Conservation (phyloP, 2,888 invertebrate species). For the Lasioglossum morio region DNA sequence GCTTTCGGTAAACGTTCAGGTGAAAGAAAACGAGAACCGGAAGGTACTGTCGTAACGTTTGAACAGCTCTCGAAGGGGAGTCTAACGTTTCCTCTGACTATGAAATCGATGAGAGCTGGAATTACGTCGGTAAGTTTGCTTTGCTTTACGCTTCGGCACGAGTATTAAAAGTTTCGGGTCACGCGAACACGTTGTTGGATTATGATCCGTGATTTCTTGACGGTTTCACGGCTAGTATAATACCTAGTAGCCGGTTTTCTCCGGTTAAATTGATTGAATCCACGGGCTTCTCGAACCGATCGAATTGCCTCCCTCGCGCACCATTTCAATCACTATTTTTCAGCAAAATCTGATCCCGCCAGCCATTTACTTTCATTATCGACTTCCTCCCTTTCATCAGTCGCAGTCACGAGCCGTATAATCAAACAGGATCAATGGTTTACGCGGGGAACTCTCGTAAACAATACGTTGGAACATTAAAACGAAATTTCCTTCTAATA, state of each 20-base stretch:
- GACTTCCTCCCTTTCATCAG: not conserved
- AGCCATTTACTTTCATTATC: not conserved
- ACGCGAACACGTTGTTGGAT: conserved; percentile 65
- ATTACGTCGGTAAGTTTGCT: conserved; percentile 68
- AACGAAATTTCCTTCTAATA: too few species aligned
- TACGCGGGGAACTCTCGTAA: not conserved
- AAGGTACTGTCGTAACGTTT: conserved; percentile 44
- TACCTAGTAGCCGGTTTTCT: conserved; percentile 46
- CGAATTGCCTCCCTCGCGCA: not conserved
- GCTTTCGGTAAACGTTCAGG: not conserved
- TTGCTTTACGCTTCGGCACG: conserved; percentile 68
- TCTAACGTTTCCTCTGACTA: conserved; percentile 57
- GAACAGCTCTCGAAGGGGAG: conserved; percentile 39
- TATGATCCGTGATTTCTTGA: conserved; percentile 68
- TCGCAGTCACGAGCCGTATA: not conserved
- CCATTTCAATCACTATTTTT: not conserved
- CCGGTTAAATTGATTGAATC: conserved; percentile 54
- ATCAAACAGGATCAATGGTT: not conserved
- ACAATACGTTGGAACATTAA: not conserved
- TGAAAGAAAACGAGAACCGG: not conserved
- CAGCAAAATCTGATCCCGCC: too few species aligned
- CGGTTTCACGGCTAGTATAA: conserved; percentile 62
- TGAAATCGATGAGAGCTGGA: conserved; percentile 62
- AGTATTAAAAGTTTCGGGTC: conserved; percentile 69
- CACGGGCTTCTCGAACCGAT: conserved; percentile 10